Evolutionary conservation across 2,113 vertebrate genomes (phyloP).

Genomic region (Nipponia nippon): DNA sequence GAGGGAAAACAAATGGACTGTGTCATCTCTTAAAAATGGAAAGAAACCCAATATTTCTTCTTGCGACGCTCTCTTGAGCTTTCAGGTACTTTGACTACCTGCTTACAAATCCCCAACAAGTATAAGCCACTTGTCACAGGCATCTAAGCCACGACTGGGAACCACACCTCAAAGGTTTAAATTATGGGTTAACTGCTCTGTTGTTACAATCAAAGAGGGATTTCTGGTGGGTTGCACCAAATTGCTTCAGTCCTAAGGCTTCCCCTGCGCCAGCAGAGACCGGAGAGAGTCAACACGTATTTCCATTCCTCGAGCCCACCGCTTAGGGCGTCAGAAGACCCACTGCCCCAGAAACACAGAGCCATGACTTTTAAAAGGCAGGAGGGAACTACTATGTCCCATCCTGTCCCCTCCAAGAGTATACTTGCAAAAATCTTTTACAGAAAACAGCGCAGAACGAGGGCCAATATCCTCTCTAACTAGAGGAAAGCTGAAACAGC

Average conservation of each 20-base stretch:
- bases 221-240: neutral
- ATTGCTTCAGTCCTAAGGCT: neutral
- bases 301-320: neutral
- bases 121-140: neutral
- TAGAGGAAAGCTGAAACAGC: neutral
- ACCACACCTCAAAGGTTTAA: neutral
- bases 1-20: neutral
- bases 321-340: neutral
- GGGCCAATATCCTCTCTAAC: neutral
- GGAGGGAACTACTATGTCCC: neutral
- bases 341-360: neutral
- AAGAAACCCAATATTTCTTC: neutral
- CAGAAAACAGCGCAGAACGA: neutral
- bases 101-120: neutral
- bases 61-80: neutral
- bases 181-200: neutral
- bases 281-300: accelerated
- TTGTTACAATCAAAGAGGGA: neutral
- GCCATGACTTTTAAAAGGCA: neutral
- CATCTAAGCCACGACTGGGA: neutral
- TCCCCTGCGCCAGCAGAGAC: neutral
- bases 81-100: neutral
- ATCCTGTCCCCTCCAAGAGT: neutral
- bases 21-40: neutral
- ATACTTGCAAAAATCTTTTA: neutral